Conservation (phyloP, 2,888 invertebrate genomes). For the Caenorhabditis wallacei region DNA sequence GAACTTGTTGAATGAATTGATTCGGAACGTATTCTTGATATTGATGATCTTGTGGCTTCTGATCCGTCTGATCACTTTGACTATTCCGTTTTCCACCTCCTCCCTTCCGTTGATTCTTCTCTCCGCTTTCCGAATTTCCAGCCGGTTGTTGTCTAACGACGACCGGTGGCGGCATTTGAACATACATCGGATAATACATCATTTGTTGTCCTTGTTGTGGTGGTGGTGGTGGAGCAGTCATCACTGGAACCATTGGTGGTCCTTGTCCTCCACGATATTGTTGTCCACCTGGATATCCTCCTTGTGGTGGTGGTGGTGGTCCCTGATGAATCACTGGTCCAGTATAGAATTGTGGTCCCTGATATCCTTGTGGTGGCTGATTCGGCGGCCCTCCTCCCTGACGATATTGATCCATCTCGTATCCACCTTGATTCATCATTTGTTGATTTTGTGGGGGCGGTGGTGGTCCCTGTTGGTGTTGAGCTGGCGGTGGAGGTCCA, state of each 20-base stretch:
- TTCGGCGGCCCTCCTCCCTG: slow-evolving; percentile 14
- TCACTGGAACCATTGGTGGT: slow-evolving; percentile 14
- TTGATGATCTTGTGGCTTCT: slow-evolving; percentile 24
- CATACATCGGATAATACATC: slow-evolving; percentile 29
- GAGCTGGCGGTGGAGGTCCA: background rate
- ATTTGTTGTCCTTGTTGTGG: slow-evolving; percentile 2
- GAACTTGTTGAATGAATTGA: background rate
- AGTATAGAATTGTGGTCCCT: slow-evolving; percentile 32
- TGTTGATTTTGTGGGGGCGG: slow-evolving; percentile 7
- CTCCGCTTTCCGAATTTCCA: background rate
- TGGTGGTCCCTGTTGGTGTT: slow-evolving; percentile 1
- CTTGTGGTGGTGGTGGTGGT: slow-evolving; percentile 5
- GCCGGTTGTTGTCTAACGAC: slow-evolving; percentile 29
- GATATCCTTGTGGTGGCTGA: slow-evolving; percentile 11
- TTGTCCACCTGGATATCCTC: background rate
- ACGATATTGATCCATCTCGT: slow-evolving; percentile 22
- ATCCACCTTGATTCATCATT: slow-evolving; percentile 15
- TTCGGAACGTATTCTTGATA: slow-evolving; percentile 31
- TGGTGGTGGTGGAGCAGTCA: background rate
- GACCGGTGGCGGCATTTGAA: slow-evolving; percentile 38
- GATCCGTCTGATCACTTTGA: slow-evolving; percentile 19
- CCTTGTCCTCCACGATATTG: slow-evolving; percentile 8
- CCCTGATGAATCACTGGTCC: slow-evolving; percentile 39
- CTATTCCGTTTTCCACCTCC: slow-evolving; percentile 26
- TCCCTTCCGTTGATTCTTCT: slow-evolving; percentile 13